Evolutionary conservation across 2,113 vertebrate species (phyloP).

Genomic region (Stegostoma tigrinum): DNA sequence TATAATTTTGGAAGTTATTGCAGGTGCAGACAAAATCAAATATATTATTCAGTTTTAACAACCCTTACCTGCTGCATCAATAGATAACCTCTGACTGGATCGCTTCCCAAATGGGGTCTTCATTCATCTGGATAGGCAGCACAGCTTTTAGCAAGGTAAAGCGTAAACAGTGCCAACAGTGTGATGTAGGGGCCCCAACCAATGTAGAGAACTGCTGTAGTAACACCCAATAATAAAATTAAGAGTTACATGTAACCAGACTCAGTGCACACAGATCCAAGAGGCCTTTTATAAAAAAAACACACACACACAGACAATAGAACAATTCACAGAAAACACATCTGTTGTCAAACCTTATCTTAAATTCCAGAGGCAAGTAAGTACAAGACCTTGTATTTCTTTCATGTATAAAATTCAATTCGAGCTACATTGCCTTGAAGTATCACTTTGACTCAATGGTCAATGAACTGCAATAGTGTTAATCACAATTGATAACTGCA

Average conservation of each 20-base stretch:
- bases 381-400: neutral
- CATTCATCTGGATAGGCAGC: conserved; percentile 97
- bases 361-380: neutral
- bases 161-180: neutral
- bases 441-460: neutral
- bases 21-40: neutral
- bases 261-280: neutral
- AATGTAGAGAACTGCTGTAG: neutral
- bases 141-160: conserved; percentile 67
- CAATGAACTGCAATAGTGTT: neutral
- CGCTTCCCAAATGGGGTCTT: conserved; percentile 95
- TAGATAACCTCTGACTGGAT: conserved; percentile 74
- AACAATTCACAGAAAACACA: neutral
- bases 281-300: conserved; percentile 7
- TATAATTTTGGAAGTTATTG: neutral
- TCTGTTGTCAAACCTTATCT: neutral
- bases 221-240: neutral
- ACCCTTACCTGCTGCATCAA: conserved; percentile 88
- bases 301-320: neutral
- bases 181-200: neutral
- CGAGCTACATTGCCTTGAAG: neutral
- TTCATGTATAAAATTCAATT: neutral
- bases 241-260: conserved; percentile 29
- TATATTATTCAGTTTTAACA: neutral
- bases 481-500: neutral